Evolutionary conservation across 2,888 invertebrate genomes (phyloP).

Genomic region (Neuroscelio doddi): DNA sequence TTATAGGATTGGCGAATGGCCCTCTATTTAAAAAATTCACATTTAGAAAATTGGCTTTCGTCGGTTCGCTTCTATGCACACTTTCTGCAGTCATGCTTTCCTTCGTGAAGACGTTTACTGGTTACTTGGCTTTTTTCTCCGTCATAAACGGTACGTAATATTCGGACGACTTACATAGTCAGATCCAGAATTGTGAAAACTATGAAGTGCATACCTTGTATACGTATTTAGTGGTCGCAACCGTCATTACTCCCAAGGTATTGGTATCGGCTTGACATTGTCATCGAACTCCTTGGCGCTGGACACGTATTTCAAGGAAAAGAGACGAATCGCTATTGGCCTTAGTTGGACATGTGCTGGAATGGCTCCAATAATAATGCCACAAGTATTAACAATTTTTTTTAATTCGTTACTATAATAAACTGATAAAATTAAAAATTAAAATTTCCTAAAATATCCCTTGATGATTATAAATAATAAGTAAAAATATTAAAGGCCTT

Average conservation of each 20-base stretch:
- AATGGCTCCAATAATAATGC: slow-evolving; percentile 82
- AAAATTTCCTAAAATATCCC: too few relatives aligned
- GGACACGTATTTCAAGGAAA: slow-evolving; percentile 82
- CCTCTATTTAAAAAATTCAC: slow-evolving; percentile 80
- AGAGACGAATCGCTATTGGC: slow-evolving; percentile 81
- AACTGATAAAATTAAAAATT: too few relatives aligned
- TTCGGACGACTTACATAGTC: slow-evolving; percentile 5
- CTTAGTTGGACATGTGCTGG: slow-evolving; percentile 82
- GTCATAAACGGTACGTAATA: slow-evolving; percentile 77
- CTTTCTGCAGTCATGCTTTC: slow-evolving; percentile 77
- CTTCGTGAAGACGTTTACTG: slow-evolving; percentile 77
- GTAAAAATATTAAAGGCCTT: too few relatives aligned
- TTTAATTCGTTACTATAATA: too few relatives aligned
- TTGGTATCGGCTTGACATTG: slow-evolving; percentile 79
- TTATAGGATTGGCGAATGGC: slow-evolving; percentile 80
- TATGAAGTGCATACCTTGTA: slow-evolving; percentile 21
- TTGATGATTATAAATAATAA: too few relatives aligned
- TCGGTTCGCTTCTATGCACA: slow-evolving; percentile 77
- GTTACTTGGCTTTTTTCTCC: slow-evolving; percentile 79
- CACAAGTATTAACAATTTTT: slow-evolving; percentile 68
- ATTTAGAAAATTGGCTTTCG: slow-evolving; percentile 79
- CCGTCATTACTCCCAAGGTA: slow-evolving; percentile 70
- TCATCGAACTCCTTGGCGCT: slow-evolving; percentile 82
- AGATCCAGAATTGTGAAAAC: too few relatives aligned
- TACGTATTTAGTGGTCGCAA: slow-evolving; percentile 45